A percentile compares a stretch with the other conserved stretches of the same genome.
These are phyloP conservation scores for Drosophila pruinosa DNA, from an alignment of 1,140 invertebrate genomes.

Conservation along the genomic window DNA sequence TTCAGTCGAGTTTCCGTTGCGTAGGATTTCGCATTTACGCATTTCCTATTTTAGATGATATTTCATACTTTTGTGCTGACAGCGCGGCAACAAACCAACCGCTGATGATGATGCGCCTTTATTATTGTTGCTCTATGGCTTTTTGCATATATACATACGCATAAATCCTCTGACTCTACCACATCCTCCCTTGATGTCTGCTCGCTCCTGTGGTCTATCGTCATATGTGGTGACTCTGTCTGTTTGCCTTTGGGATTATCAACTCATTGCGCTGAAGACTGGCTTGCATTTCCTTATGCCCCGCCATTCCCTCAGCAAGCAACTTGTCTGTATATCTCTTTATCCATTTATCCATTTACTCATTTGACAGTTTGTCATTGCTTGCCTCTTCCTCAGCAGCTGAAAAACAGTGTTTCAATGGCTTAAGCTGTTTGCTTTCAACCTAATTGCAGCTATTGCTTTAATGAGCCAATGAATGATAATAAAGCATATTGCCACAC, in stretches of 20 bases:
- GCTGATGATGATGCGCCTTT: slow-evolving; percentile 75
- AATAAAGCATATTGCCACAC: background rate
- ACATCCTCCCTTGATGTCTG: background rate
- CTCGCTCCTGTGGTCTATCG: background rate
- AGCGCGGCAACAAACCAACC: slow-evolving; percentile 36
- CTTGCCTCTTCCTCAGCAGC: background rate
- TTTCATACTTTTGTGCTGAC: slow-evolving; percentile 78
- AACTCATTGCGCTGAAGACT: slow-evolving; percentile 66
- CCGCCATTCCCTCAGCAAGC: background rate
- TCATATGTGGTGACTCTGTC: slow-evolving; percentile 6
- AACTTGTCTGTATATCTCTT: slow-evolving; percentile 5
- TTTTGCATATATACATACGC: slow-evolving; percentile 63
- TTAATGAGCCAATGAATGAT: slow-evolving; percentile 22
- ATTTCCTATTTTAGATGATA: slow-evolving; percentile 81
- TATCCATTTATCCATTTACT: slow-evolving; percentile 32
- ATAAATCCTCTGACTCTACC: background rate
- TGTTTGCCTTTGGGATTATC: slow-evolving; percentile 73
- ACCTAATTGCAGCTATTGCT: slow-evolving; percentile 48
- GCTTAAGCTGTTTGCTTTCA: slow-evolving; percentile 33
- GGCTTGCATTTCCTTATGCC: slow-evolving; percentile 32
- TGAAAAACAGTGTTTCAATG: slow-evolving; percentile 27
- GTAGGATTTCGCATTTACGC: slow-evolving; percentile 80
- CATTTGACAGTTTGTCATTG: slow-evolving; percentile 45
- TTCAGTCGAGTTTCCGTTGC: slow-evolving; percentile 75
- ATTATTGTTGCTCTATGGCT: slow-evolving; percentile 78